Base-by-base conservation (phyloP, 2,888 invertebrate species). In the Orgyia antiqua region DNA sequence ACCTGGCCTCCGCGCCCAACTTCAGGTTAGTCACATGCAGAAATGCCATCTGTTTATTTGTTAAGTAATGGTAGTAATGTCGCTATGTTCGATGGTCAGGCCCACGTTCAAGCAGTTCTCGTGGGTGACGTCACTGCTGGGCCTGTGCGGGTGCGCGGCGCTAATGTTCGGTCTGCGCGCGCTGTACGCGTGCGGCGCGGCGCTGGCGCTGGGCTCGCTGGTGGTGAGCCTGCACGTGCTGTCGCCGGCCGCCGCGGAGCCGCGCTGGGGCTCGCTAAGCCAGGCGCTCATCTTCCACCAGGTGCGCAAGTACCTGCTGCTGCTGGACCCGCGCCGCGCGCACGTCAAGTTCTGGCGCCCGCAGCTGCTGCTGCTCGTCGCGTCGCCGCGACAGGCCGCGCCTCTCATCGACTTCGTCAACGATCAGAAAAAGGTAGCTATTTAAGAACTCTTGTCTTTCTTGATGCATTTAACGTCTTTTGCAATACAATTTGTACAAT, bases 331-430 rank as follows among this genome's bases (percentile, higher is more conserved):
- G 0, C 90, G 99, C 0, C 98, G 99, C 48, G 96, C 98, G 67
- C 99, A 99, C 76, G 98, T 99, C 2, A 99, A 99, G 84, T 99
- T 97, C 80, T 99, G 99, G 99, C 88, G 99, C 2, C 99, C 99
- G 0, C 99, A 99, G 87, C 94, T 99, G 83, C 78, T 99, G 32
- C 86, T 99, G 2, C 88, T 99, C 75, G 94, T 99, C 0, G 91
- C 96, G 0, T 96, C 96, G 36, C 99, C 99, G 0, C 87, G 98
- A 6, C 93, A 96, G 4, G 89, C 93, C 7, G 95, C 96, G 60
- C 96, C 98, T 0, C 88, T 99, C 24, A 97, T 99, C 19, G 94
- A 97, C 77, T 99, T 99, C 74, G 95, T 98, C 8, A 99, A 99
- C 60, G 99, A 98, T 65, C 89, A 99, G 66, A 99, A 99, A 67